These are phyloP conservation scores for human (Homo sapiens) DNA, from an alignment of 2,113 vertebrate species.

Conservation along the genomic window GRCh38 chr1:121298001-121298500, in stretches of 20 bases:
- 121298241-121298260: conserved; percentile 34
- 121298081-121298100: conserved; percentile 46
- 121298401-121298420: background rate
- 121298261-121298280: conserved; percentile 62
- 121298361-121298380: background rate
- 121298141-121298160: conserved; percentile 66
- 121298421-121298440: background rate
- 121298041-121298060: background rate
- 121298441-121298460: background rate
- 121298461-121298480: background rate
- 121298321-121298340: background rate
- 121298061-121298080: background rate
- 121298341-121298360: background rate
- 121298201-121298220: conserved; percentile 49
- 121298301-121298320: conserved; percentile 24
- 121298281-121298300: conserved; percentile 70
- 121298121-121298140: conserved; percentile 36
- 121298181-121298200: conserved; percentile 37
- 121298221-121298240: conserved; percentile 64
- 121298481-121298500: background rate
- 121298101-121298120: background rate
- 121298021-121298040: background rate
- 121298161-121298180: conserved; percentile 73
- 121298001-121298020: background rate
- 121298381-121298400: background rate